Evolutionary conservation across 2,113 vertebrate species (phyloP).

Genomic region (Psittacula cyanocephala): DNA sequence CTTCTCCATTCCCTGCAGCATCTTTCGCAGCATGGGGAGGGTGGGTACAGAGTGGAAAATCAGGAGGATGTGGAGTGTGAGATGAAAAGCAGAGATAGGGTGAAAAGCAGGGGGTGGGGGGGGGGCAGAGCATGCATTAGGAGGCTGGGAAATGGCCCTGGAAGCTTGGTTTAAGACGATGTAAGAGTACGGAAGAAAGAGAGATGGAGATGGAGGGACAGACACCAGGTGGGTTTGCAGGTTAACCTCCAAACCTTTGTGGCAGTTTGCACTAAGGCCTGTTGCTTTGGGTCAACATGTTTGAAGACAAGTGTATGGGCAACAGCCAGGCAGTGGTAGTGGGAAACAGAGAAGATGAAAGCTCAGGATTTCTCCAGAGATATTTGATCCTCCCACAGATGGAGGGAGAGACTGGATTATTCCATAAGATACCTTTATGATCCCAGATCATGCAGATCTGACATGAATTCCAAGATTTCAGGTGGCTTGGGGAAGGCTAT

Average conservation of each 20-base stretch:
- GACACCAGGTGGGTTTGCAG: rapidly evolving
- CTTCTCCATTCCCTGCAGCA: neutral
- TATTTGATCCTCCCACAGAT: neutral
- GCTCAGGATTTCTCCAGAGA: neutral
- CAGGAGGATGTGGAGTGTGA: neutral
- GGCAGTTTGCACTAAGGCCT: neutral
- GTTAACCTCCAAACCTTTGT: neutral
- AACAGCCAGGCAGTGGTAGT: neutral
- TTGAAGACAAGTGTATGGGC: neutral
- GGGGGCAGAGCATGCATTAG: neutral
- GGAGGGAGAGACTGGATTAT: neutral
- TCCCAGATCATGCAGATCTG: neutral
- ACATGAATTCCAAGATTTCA: neutral
- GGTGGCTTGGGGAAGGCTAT: neutral
- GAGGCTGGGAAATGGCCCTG: neutral
- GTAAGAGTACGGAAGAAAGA: neutral
- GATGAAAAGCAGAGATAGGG: neutral
- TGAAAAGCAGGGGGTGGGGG: neutral
- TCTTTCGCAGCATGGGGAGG: neutral
- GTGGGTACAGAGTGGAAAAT: neutral
- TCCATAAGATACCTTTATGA: neutral
- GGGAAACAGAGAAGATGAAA: neutral
- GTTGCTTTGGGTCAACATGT: neutral
- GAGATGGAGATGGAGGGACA: neutral
- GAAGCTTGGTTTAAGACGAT: neutral